phyloP scores from a whole-genome alignment of 2,113 vertebrate species.

The Rhea americana region DNA sequence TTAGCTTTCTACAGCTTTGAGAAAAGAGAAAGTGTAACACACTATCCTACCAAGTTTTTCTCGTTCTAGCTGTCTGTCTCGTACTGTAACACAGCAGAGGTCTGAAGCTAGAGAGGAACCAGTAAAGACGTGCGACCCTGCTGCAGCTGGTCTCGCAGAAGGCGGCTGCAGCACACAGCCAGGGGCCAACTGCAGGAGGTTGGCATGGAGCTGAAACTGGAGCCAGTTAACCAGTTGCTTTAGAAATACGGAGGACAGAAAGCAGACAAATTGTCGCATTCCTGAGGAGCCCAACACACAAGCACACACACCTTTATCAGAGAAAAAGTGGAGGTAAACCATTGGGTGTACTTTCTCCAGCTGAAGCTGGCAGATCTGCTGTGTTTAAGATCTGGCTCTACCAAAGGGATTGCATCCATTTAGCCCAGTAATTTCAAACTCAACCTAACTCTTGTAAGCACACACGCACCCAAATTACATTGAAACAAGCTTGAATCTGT shows the following conservation, averaged over 20 bases:
- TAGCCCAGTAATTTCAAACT: background rate
- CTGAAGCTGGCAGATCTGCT: background rate
- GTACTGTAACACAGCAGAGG: accelerated
- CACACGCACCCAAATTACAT: background rate
- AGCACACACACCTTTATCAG: accelerated
- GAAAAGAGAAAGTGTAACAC: background rate
- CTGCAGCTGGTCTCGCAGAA: accelerated
- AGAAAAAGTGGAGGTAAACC: background rate
- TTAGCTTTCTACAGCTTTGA: background rate
- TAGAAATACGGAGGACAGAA: background rate
- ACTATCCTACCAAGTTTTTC: too few species aligned
- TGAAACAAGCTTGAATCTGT: background rate
- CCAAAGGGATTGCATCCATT: background rate
- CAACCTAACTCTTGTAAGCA: background rate
- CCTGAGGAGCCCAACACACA: background rate
- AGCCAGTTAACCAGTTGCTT: background rate
- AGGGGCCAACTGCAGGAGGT: accelerated
- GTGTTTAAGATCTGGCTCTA: background rate
- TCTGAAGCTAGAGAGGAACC: background rate
- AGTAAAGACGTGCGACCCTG: accelerated
- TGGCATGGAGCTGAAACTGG: accelerated
- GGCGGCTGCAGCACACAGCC: background rate
- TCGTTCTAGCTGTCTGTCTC: background rate
- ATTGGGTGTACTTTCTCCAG: background rate
- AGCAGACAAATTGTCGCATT: accelerated